A percentile compares a stretch with the other conserved stretches of the same genome.
Conservation (phyloP, 2,797 vertebrate species). For the Okamejei kenojei region DNA sequence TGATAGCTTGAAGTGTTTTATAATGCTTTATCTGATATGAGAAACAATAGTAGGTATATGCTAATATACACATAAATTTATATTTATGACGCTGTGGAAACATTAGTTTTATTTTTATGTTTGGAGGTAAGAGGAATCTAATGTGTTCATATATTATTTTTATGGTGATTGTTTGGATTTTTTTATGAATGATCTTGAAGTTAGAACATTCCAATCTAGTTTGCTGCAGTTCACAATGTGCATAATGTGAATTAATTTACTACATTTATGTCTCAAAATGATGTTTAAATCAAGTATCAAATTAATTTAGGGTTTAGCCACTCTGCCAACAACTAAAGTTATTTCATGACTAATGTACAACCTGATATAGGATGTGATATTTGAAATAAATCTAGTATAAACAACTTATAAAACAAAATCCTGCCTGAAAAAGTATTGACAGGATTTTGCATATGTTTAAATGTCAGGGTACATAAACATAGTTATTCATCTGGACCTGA, state of each 20-base stretch:
- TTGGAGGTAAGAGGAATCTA: not conserved
- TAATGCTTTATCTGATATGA: not conserved
- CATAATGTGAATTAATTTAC: not conserved
- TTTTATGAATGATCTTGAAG: constrained; percentile 3
- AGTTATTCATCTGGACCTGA: not conserved
- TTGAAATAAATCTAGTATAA: constrained; percentile 14
- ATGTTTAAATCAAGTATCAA: constrained; percentile 6
- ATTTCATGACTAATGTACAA: not conserved
- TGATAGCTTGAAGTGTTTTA: not conserved
- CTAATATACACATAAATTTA: not conserved
- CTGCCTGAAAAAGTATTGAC: not conserved
- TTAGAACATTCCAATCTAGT: not conserved
- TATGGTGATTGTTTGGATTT: not conserved
- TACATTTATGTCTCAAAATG: not conserved
- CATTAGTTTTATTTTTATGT: not conserved
- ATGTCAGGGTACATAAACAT: not conserved
- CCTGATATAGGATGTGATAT: not conserved
- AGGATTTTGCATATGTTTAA: constrained; percentile 10
- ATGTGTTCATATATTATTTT: not conserved
- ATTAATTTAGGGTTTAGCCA: not conserved
- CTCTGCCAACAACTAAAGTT: not conserved
- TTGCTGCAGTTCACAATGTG: not conserved
- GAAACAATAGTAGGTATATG: not conserved
- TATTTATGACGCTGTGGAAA: not conserved
- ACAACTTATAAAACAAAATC: not conserved